These are phyloP conservation scores for Ametastegia equiseti DNA, from an alignment of 2,888 invertebrate genomes.

Conservation along the genomic window DNA sequence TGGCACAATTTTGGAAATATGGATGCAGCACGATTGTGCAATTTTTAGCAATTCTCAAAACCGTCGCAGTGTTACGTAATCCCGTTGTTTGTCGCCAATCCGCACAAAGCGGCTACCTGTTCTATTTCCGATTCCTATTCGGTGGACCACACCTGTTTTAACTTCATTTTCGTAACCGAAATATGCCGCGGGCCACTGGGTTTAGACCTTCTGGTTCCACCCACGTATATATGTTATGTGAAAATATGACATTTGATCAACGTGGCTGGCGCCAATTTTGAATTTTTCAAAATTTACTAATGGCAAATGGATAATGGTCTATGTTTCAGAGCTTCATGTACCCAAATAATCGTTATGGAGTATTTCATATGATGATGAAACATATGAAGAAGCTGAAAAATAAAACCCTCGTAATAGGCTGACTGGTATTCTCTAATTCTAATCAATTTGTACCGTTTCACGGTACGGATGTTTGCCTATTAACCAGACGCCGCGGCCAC, in stretches of 20 bases:
- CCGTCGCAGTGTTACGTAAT: conserved; percentile 56
- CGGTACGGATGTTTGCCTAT: conserved; percentile 4
- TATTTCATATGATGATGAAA: not conserved
- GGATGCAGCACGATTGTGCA: not conserved
- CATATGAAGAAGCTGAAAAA: not conserved
- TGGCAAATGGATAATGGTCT: no score
- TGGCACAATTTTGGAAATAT: not conserved
- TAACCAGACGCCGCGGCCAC: not conserved
- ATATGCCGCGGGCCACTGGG: conserved; percentile 34
- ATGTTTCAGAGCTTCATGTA: not conserved
- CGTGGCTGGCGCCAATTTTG: not conserved
- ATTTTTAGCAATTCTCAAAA: not conserved
- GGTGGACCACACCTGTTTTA: conserved; percentile 62
- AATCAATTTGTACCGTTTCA: not conserved
- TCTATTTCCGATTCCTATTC: conserved; percentile 62
- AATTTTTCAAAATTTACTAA: no score
- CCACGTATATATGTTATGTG: not conserved
- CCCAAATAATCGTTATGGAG: not conserved
- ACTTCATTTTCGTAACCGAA: conserved; percentile 62
- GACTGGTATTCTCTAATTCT: conserved; percentile 8
- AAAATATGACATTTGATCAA: not conserved
- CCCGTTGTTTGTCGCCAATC: conserved; percentile 61
- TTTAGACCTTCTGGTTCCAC: conserved; percentile 21
- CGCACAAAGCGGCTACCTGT: conserved; percentile 57
- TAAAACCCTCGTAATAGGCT: conserved; percentile 1